A percentile compares a stretch with the other conserved stretches of the same genome.
phyloP scores from a whole-genome alignment of 2,888 invertebrate genomes.

The Pycnomerus fuliginosus region DNA sequence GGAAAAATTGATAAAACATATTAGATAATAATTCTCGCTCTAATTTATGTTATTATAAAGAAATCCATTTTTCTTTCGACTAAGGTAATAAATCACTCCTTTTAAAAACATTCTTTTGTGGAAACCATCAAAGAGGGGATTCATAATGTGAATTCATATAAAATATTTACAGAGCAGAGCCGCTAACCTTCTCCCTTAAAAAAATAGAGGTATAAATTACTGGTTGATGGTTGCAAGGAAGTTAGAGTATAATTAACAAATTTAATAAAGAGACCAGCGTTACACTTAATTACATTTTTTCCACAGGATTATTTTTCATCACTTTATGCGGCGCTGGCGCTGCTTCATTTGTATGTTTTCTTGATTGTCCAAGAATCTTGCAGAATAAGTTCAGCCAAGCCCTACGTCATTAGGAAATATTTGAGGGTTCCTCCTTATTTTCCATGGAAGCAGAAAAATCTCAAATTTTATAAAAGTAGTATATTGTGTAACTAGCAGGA shows the following conservation, averaged over 20 bases:
- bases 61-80: conserved; percentile 10
- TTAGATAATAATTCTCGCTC: conserved; percentile 11
- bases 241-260: conserved; percentile 20
- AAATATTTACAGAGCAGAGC: conserved; percentile 19
- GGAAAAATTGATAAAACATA: conserved; percentile 17
- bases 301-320: no score
- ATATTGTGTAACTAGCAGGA: no score
- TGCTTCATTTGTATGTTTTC: no score
- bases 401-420: no score
- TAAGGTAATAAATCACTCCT: conserved; percentile 17
- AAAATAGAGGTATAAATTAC: conserved; percentile 19
- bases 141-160: conserved; percentile 24
- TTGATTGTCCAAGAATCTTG: no score
- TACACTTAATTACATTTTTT: conserved; percentile 20
- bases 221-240: conserved; percentile 14
- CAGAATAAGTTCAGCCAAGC: no score
- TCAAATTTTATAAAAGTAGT: no score
- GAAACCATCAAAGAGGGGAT: conserved; percentile 20
- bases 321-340: no score
- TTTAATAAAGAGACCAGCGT: conserved; percentile 18
- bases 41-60: conserved; percentile 16
- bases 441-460: no score
- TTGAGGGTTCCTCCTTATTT: no score
- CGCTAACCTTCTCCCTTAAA: no score
- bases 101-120: conserved; percentile 21